A percentile compares a stretch with the other conserved stretches of the same genome.
Conservation (phyloP, 2,888 invertebrate species). For the Cryptocheilus praepositus region DNA sequence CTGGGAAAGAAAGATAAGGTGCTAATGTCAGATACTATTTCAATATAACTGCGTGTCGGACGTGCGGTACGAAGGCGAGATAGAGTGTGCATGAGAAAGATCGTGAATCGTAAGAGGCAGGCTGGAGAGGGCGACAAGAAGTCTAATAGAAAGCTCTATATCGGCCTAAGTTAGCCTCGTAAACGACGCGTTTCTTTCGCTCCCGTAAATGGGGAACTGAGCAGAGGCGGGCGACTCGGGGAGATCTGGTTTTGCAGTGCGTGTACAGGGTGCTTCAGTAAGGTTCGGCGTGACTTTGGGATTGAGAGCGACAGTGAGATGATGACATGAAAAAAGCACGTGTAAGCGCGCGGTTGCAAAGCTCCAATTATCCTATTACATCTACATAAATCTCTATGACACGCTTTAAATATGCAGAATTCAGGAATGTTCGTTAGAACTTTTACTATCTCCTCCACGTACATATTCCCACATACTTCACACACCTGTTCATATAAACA, state of each 20-base stretch:
- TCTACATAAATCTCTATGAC: no score
- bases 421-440: no score
- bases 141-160: slow-evolving; percentile 52
- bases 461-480: no score
- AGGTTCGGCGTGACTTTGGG: no score
- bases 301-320: no score
- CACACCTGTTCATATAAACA: no score
- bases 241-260: slow-evolving; percentile 48
- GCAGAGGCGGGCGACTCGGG: slow-evolving; percentile 34
- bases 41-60: slow-evolving; percentile 54
- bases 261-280: slow-evolving; percentile 27
- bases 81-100: slow-evolving; percentile 15
- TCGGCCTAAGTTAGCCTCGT: slow-evolving; percentile 46
- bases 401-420: no score
- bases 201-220: slow-evolving; percentile 41
- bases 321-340: no score
- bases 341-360: no score
- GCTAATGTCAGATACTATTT: slow-evolving; percentile 65
- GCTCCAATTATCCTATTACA: no score
- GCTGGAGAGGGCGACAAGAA: slow-evolving; percentile 19
- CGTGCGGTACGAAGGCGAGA: slow-evolving; percentile 16
- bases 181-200: slow-evolving; percentile 48
- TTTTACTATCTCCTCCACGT: no score
- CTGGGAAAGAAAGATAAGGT: slow-evolving; percentile 64
- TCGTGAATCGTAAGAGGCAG: slow-evolving; percentile 3